A percentile compares a stretch with the other conserved stretches of the same genome.
Evolutionary conservation across 64 coral and sea anemone species (phyloP).

Genomic region (Montipora efflorescens): DNA sequence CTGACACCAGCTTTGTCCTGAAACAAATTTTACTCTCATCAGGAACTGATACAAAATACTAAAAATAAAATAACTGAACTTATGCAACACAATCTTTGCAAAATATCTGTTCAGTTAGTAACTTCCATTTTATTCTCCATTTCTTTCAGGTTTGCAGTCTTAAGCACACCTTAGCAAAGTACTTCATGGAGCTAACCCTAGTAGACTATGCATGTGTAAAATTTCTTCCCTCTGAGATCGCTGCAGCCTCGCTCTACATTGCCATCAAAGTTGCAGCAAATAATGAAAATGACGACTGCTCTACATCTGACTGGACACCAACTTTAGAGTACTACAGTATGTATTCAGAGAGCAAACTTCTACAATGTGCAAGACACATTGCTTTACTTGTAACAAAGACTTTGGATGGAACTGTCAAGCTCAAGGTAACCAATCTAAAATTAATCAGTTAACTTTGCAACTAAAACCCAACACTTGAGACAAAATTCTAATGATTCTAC

Average conservation of each 20-base stretch:
- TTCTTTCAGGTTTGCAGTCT: slow-evolving; percentile 66
- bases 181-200: slow-evolving; percentile 92
- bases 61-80: no score
- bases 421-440: slow-evolving; percentile 34
- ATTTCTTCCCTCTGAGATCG: slow-evolving; percentile 86
- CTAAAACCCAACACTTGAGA: no score
- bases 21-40: no score
- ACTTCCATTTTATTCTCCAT: neutral
- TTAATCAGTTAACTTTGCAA: no score
- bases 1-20: no score
- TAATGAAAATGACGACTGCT: slow-evolving; percentile 14
- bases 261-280: slow-evolving; percentile 51
- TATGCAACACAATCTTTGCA: no score
- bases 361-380: slow-evolving; percentile 80
- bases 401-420: slow-evolving; percentile 56
- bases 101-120: no score
- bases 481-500: no score
- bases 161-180: slow-evolving; percentile 94
- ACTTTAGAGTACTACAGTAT: slow-evolving; percentile 92
- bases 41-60: no score
- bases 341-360: slow-evolving; percentile 74
- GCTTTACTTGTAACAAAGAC: slow-evolving; percentile 53
- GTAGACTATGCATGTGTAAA: slow-evolving; percentile 85
- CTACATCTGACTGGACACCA: slow-evolving; percentile 69
- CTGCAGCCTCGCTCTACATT: slow-evolving; percentile 83